phyloP scores from a whole-genome alignment of 2,113 vertebrate species.

The Panthera uncia region DNA sequence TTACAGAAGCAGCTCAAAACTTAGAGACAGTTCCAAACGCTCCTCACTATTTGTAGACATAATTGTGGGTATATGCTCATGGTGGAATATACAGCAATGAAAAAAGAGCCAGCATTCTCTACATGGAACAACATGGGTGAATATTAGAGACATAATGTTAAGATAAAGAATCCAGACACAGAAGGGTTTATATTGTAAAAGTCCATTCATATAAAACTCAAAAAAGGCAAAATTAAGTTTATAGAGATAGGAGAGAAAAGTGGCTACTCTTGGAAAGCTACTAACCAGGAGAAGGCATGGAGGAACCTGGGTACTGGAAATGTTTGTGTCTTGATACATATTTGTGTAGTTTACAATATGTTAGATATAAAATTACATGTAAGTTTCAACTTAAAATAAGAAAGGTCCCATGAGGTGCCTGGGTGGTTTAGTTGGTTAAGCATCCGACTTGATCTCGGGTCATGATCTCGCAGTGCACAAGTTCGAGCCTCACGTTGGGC shows the following conservation, averaged over 20 bases:
- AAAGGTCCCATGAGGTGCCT: background rate
- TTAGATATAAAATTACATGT: background rate
- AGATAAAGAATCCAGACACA: background rate
- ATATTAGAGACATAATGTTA: background rate
- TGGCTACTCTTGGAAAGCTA: background rate
- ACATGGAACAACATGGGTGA: background rate
- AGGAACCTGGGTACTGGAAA: background rate
- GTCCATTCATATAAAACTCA: background rate
- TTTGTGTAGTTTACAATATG: background rate
- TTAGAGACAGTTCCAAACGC: background rate
- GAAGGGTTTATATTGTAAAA: background rate
- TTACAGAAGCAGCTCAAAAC: background rate
- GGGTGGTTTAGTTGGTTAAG: too few relatives aligned
- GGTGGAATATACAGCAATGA: background rate
- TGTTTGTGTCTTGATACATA: background rate
- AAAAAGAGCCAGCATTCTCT: background rate
- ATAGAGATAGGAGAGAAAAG: background rate
- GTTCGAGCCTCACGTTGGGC: too few relatives aligned
- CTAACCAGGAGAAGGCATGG: background rate
- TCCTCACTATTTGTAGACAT: background rate
- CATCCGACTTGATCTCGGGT: too few relatives aligned
- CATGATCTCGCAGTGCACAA: too few relatives aligned
- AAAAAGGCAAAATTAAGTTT: background rate
- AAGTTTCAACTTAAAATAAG: background rate
- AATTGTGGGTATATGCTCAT: background rate